Evolutionary conservation across 2,888 invertebrate species (phyloP).

Genomic region (Heliconius erato): DNA sequence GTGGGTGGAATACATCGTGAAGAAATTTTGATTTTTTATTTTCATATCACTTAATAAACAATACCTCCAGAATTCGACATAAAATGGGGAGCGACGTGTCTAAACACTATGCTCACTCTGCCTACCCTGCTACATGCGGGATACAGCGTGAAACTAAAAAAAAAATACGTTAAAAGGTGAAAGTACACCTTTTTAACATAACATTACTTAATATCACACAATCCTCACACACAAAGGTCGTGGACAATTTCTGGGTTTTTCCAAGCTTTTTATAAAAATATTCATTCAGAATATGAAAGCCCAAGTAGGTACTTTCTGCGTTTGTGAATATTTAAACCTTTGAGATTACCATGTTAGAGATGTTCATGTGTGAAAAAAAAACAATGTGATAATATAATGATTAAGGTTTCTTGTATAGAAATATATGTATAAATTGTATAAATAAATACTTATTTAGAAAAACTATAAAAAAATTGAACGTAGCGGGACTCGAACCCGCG

Average conservation of each 20-base stretch:
- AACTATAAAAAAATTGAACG: too few relatives aligned
- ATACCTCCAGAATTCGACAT: too few relatives aligned
- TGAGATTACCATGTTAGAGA: slow-evolving; percentile 26
- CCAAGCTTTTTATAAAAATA: slow-evolving; percentile 33
- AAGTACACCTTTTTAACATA: not conserved
- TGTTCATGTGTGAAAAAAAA: slow-evolving; percentile 23
- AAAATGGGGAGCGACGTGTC: too few relatives aligned
- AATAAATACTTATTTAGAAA: too few relatives aligned
- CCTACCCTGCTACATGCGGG: too few relatives aligned
- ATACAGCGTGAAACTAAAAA: not conserved
- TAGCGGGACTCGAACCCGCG: too few relatives aligned
- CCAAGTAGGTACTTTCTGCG: slow-evolving; percentile 13
- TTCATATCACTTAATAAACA: too few relatives aligned
- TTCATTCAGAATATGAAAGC: slow-evolving; percentile 29
- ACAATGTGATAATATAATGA: not conserved
- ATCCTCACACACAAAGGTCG: slow-evolving; percentile 21
- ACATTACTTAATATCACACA: slow-evolving; percentile 13
- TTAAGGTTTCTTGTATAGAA: not conserved
- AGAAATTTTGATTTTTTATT: too few relatives aligned
- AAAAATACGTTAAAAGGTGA: too few relatives aligned
- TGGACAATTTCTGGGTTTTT: slow-evolving; percentile 19
- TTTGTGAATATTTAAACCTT: slow-evolving; percentile 37
- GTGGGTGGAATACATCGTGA: too few relatives aligned
- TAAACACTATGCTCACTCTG: too few relatives aligned
- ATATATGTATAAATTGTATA: too few relatives aligned